Evolutionary conservation across 2,888 invertebrate genomes (phyloP), one percentile per base, ranked within the genome.

Genomic region (Coleophora flavipennella): DNA sequence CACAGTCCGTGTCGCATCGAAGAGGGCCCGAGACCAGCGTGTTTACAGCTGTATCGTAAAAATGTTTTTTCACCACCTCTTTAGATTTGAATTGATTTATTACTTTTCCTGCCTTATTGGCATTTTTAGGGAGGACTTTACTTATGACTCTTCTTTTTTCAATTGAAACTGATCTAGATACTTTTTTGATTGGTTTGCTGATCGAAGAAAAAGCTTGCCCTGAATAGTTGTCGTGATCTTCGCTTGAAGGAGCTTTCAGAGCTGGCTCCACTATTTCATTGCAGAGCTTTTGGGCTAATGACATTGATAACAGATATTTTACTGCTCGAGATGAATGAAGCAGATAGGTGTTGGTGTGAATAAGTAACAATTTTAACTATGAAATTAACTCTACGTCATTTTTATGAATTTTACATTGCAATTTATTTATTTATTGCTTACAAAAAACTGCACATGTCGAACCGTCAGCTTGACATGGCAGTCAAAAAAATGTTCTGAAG

Each of bases 201-300:
- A 44, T 34, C 13, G 36, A 35, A 11, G 41, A 36, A 38, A 34
- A 37, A 11, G 36, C 36, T 9, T 28, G 31, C 20, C 41, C 39
- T 20, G 10, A 40, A 31, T 38, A 37, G 39, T 3, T 31, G 10
- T 44, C 39, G 7, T 40, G 36, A 31, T 42, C 46, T 10, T 52
- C 46, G 20, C 40, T 44, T n/a, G 45, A 37, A 11, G 56, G 49
- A 7, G 52, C 43, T 35, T 56, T 58, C 13, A 62, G 28, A 39
- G 51, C 48, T 31, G 67, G 60, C 33, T 70, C 62, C 38, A 71
- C 70, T 33, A 74, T 64, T 44, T 72, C 68, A 44, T 63, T 48
- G 41, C 69, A 72, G 38, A 77, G 59, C 51, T 59, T 62, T 53
- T 64, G 62, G 39, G 70, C 69, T 55, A 70, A 48, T 47, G 74